Percentiles rank a stretch among this genome's conserved stretches.
These are phyloP conservation scores for Takifugu bimaculatus DNA, from an alignment of 2,113 vertebrate species.

Conservation along the genomic window DNA sequence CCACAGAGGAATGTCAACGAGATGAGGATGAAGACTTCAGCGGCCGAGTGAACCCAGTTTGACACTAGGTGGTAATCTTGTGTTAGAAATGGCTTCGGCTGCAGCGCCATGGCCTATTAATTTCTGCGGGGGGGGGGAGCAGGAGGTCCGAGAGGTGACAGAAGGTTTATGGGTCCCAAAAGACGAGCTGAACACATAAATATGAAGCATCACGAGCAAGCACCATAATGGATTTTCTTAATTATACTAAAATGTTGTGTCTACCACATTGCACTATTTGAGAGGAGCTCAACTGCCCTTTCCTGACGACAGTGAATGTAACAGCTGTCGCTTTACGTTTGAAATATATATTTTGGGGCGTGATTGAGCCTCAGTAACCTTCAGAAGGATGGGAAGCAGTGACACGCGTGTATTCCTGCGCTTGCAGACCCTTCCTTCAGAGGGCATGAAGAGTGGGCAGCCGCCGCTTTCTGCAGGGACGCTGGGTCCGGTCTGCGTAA, in stretches of 20 bases:
- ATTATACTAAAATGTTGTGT: not conserved
- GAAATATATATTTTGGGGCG: not conserved
- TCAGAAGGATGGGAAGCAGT: not conserved
- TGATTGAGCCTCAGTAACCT: not conserved
- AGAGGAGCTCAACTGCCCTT: too few species aligned
- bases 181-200: too few species aligned
- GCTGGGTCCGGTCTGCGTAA: constrained; percentile 37
- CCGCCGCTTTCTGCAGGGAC: constrained; percentile 21
- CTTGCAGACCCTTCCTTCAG: constrained; percentile 8
- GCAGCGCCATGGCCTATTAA: too few species aligned
- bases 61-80: constrained; percentile 65
- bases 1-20: constrained; percentile 17
- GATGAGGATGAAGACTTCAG: not conserved
- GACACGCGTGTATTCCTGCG: constrained; percentile 20
- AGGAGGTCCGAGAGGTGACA: not conserved
- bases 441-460: constrained; percentile 40
- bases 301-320: too few species aligned
- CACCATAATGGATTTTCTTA: too few species aligned
- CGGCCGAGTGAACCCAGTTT: constrained; percentile 4
- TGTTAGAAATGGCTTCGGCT: constrained; percentile 14
- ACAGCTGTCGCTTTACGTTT: too few species aligned
- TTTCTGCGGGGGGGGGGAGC: too few species aligned
- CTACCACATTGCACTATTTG: too few species aligned
- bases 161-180: not conserved
- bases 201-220: too few species aligned